Evolutionary conservation across 2,113 vertebrate genomes (phyloP), one percentile per base, ranked within the genome.

Genomic region (Petaurus breviceps): DNA sequence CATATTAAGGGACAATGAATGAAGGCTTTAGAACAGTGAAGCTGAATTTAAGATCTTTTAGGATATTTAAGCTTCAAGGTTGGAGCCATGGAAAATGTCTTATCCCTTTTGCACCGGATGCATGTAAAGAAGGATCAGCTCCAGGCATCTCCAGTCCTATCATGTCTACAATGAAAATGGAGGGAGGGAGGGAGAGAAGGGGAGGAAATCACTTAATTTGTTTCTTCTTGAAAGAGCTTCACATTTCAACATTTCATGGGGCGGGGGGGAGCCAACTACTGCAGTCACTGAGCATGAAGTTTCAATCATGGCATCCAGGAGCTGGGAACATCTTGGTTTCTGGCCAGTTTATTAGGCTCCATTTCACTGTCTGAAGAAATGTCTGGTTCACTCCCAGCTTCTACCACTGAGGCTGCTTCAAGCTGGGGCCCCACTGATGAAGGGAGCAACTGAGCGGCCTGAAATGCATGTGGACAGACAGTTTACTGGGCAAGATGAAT

Each of bases 161-260:
- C 50, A 51, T 92, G 92, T 0, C 3, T 11, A 94, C 11, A 22
- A 91, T 94, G 43, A 89, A 53, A 90, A 94, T 91, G 89, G 84
- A 92, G 55, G 89, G 84, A 92, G 68, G 31, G 24, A 57, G 77
- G 92, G 89, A 89, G 89, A 89, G 50, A 43, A 84, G 91, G 92
- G 57, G 37, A 84, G 37, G 94, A 51, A 51, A 61, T 95, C 95
- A 89, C 46, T 47, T 90, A 53, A 57, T 53, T 89, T 94, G 49
- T 93, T 94, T 84, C 61, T 90, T 90, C 55, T 84, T 94, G 53
- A 96, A 94, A 95, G 90, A 55, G 93, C 47, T 96, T 97, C 53
- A 5, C 5, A 94, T 98, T 97, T 97, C 97, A 96, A 97, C 97
- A 96, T 84, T 91, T 96, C 95, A 92, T 57, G 95, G 95, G 51